Evolutionary conservation across 2,797 vertebrate genomes (phyloP).

Genomic region (Microchirus variegatus): DNA sequence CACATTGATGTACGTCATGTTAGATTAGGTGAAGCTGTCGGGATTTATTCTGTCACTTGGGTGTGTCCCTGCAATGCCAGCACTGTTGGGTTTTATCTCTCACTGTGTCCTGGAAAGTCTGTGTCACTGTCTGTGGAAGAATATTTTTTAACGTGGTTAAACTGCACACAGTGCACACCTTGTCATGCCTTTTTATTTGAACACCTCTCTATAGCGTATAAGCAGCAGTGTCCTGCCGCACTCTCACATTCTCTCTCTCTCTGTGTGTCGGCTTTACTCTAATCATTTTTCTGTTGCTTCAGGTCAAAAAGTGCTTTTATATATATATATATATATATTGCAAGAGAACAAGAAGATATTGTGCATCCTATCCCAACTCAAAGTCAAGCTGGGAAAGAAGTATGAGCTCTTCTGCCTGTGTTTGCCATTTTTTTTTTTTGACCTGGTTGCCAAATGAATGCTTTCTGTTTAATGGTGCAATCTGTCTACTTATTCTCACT

Average conservation of each 20-base stretch:
- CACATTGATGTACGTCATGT: slow-evolving; percentile 18
- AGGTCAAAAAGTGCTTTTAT: slow-evolving; percentile 8
- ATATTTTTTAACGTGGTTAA: too few relatives aligned
- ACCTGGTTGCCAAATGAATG: slow-evolving; percentile 11
- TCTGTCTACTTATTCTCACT: slow-evolving; percentile 23
- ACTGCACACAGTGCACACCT: not conserved
- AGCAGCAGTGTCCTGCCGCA: slow-evolving; percentile 22
- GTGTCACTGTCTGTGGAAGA: too few relatives aligned
- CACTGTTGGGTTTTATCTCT: not conserved
- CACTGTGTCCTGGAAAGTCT: too few relatives aligned
- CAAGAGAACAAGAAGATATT: slow-evolving; percentile 13
- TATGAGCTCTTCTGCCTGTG: not conserved
- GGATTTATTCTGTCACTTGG: slow-evolving; percentile 14
- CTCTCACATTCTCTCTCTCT: not conserved
- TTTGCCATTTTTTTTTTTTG: slow-evolving; percentile 1
- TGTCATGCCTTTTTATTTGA: slow-evolving; percentile 20
- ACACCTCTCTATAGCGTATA: slow-evolving; percentile 24
- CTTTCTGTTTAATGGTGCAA: slow-evolving; percentile 17
- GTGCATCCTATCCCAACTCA: not conserved
- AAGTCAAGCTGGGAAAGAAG: slow-evolving; percentile 12
- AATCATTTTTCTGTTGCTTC: slow-evolving; percentile 11
- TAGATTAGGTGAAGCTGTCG: slow-evolving; percentile 13
- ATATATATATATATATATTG: slow-evolving; percentile 28
- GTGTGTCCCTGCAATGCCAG: not conserved
- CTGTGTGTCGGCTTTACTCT: not conserved